Evolutionary conservation across 2,888 invertebrate genomes (phyloP).

Genomic region (Cepaea hortensis): DNA sequence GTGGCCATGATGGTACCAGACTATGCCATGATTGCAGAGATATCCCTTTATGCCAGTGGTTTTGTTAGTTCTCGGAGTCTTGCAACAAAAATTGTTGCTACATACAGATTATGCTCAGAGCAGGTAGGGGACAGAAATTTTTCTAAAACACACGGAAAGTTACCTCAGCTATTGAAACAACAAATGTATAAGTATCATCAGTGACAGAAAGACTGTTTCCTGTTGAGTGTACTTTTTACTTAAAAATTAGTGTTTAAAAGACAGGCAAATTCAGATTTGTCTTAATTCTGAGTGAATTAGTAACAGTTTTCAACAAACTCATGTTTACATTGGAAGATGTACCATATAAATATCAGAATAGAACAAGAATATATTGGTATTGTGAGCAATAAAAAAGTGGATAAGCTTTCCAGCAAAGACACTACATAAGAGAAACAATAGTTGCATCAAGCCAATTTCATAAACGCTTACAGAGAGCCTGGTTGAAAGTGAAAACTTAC

Average conservation of each 20-base stretch:
- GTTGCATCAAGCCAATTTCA: too few relatives aligned
- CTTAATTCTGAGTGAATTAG: too few relatives aligned
- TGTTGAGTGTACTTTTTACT: background rate
- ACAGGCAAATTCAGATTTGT: too few relatives aligned
- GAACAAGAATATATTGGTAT: too few relatives aligned
- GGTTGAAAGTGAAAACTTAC: too few relatives aligned
- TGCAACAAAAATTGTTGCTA: constrained; percentile 75
- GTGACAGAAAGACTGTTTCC: background rate
- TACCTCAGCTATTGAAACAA: background rate
- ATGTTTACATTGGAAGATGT: too few relatives aligned
- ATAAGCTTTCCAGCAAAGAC: too few relatives aligned
- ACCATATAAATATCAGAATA: too few relatives aligned
- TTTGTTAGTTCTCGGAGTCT: constrained; percentile 74
- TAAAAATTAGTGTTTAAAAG: background rate
- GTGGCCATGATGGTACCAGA: constrained; percentile 77
- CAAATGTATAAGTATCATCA: background rate
- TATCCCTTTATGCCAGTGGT: constrained; percentile 76
- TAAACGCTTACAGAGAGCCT: too few relatives aligned
- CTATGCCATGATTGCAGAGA: constrained; percentile 76
- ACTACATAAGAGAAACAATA: too few relatives aligned
- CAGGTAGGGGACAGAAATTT: constrained; percentile 58
- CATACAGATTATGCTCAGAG: constrained; percentile 75
- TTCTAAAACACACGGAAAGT: background rate
- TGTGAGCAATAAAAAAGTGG: too few relatives aligned
- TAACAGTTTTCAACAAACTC: too few relatives aligned